phyloP scores from a whole-genome alignment of 2,113 vertebrate species.

The Menura novaehollandiae region DNA sequence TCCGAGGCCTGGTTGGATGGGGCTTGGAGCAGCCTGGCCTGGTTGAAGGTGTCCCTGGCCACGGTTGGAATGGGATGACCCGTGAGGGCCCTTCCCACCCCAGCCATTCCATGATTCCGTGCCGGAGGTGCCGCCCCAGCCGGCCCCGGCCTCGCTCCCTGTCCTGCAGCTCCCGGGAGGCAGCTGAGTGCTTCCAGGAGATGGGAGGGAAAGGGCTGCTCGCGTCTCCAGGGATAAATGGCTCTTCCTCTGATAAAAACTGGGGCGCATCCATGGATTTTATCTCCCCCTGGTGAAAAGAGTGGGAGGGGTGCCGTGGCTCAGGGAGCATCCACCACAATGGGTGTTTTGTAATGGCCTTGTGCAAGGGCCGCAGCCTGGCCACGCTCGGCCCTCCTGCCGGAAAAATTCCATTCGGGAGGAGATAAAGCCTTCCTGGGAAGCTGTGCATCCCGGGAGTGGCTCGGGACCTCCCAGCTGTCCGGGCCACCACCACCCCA shows the following conservation, averaged over 20 bases:
- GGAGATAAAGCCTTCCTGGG: slow-evolving; percentile 47
- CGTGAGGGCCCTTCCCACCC: not conserved
- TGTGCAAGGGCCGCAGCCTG: not conserved
- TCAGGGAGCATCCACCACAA: not conserved
- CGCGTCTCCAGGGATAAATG: not conserved
- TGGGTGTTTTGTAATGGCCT: slow-evolving; percentile 18
- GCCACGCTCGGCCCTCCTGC: slow-evolving; percentile 4
- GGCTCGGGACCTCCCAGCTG: not conserved
- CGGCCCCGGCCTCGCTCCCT: not conserved
- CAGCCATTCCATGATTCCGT: not conserved
- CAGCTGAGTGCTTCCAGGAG: not conserved
- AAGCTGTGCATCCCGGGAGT: slow-evolving; percentile 30
- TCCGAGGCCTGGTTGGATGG: not conserved
- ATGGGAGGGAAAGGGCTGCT: not conserved
- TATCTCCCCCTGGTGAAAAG: not conserved
- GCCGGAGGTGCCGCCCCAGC: not conserved
- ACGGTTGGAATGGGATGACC: not conserved
- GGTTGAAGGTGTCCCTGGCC: not conserved
- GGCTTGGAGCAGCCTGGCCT: too few species aligned
- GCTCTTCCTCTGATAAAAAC: not conserved
- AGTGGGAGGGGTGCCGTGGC: not conserved
- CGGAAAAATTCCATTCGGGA: slow-evolving; percentile 6
- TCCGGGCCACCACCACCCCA: not conserved
- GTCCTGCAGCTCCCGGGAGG: not conserved
- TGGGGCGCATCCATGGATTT: not conserved